Base-by-base conservation (phyloP, 2,797 vertebrate species). In the Rhinogobio ventralis region DNA sequence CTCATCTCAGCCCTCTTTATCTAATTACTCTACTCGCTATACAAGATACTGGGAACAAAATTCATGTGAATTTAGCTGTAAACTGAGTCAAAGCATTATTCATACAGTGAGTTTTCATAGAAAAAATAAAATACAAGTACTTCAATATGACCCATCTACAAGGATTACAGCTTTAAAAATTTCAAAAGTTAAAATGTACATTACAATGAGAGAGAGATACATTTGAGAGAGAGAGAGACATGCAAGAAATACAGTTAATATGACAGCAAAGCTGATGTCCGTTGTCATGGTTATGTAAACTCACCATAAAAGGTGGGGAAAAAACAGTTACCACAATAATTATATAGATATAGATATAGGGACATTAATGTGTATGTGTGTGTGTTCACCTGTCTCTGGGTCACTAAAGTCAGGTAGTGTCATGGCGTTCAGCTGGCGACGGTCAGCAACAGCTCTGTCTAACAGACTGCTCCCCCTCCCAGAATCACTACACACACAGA, bases 391-490 rank as follows among this genome's bases (percentile, higher is more conserved):
- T 88, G 98, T 99, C 89, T 99, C 98, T 46, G 97, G 96, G 90
- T 99, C 98, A 85, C 97, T 99, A 95, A 99, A 99, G 93, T 99
- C 98, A 69, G 98, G 98, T 69, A 99, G 92, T 20, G 97, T 98
- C 93, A 99, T 97, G 87, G 97, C 96, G 82, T 98, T 98, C 81
- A 99, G 96, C 91, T 99, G 98, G 88, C 98, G 93, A 90, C 97
- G 95, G 92, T 99, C 98, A 77, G 98, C 97, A 46, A 99, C 96
- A 89, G 97, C 96, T 95, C 98, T 94, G 90, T 99, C 98, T 94
- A 99, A 91, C 90, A 99, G 93, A 90, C 98, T 99, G 96, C 98
- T 99, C 89, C 98, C 98, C 42, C 98, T 96, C 83, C 98, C 98
- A 0, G 98, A 99, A 92, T 99, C 98, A 93, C 98, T 99, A 93